Conservation (phyloP, 2,113 vertebrate species). For the Andinoacara biseriatus region DNA sequence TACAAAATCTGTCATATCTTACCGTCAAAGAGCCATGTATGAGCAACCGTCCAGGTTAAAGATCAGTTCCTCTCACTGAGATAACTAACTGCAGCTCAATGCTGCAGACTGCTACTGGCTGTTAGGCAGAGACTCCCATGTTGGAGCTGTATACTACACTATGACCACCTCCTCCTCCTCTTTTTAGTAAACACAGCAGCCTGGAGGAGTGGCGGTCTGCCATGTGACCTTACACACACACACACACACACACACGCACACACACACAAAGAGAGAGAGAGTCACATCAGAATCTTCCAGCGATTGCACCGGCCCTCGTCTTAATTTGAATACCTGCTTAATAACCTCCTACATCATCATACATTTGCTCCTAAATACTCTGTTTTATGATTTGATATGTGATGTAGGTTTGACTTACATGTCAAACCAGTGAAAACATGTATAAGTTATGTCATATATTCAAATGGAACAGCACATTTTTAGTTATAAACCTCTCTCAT, state of each 20-base stretch:
- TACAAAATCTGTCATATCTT: constrained; percentile 23
- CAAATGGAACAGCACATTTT: not conserved
- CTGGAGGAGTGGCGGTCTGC: constrained; percentile 49
- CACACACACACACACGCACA: constrained; percentile 2
- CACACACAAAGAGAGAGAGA: too few species aligned
- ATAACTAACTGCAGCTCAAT: constrained; percentile 3
- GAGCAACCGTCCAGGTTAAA: constrained; percentile 25
- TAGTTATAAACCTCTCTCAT: not conserved
- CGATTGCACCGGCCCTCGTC: not conserved
- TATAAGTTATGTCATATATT: not conserved
- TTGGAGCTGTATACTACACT: constrained; percentile 39
- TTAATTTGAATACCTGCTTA: not conserved
- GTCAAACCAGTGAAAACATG: not conserved
- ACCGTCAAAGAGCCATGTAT: constrained; percentile 29
- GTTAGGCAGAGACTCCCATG: constrained; percentile 47
- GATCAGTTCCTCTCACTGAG: constrained; percentile 6
- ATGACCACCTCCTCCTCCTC: constrained; percentile 42
- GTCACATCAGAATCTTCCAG: not conserved
- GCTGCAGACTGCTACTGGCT: constrained; percentile 38
- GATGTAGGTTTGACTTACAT: too few species aligned
- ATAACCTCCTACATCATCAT: not conserved
- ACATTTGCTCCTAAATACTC: too few species aligned
- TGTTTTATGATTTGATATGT: too few species aligned
- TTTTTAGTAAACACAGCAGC: constrained; percentile 73
- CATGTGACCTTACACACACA: constrained; percentile 57